A percentile compares a stretch with the other conserved stretches of the same genome.
Evolutionary conservation across 2,888 invertebrate genomes (phyloP).

Genomic region (Eurytoma adleriae): DNA sequence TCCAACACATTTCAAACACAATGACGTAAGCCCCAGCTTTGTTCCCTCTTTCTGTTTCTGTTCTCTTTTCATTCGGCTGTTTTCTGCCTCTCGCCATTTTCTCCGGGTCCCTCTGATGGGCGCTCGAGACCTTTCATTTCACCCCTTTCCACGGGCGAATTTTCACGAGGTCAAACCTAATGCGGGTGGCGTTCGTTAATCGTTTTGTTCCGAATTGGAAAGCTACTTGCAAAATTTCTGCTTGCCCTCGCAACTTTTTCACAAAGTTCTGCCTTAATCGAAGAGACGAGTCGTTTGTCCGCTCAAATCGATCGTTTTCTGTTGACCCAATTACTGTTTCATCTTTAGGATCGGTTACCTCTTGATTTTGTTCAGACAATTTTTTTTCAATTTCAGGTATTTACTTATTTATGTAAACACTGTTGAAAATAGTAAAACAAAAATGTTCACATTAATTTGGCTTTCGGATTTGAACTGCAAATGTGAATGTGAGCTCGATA

Average conservation of each 20-base stretch:
- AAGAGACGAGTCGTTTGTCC: no score
- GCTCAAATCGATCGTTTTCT: no score
- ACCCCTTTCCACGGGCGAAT: slow-evolving; percentile 18
- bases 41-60: neutral
- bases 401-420: no score
- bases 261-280: no score
- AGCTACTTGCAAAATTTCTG: slow-evolving; percentile 53
- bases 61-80: slow-evolving; percentile 1
- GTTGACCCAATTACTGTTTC: no score
- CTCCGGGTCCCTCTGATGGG: slow-evolving; percentile 10
- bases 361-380: neutral
- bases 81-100: neutral
- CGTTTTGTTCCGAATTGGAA: slow-evolving; percentile 57
- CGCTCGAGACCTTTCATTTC: slow-evolving; percentile 1
- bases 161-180: slow-evolving; percentile 35
- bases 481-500: no score
- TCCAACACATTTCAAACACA: neutral
- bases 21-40: neutral
- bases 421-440: no score
- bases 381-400: no score
- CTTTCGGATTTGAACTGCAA: no score
- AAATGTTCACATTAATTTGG: neutral
- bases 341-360: no score
- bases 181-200: slow-evolving; percentile 57
- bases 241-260: neutral